Evolutionary conservation across 2,113 vertebrate species (phyloP), one percentile per base, ranked within the genome.

Genomic region (Pachycephala philippinensis): DNA sequence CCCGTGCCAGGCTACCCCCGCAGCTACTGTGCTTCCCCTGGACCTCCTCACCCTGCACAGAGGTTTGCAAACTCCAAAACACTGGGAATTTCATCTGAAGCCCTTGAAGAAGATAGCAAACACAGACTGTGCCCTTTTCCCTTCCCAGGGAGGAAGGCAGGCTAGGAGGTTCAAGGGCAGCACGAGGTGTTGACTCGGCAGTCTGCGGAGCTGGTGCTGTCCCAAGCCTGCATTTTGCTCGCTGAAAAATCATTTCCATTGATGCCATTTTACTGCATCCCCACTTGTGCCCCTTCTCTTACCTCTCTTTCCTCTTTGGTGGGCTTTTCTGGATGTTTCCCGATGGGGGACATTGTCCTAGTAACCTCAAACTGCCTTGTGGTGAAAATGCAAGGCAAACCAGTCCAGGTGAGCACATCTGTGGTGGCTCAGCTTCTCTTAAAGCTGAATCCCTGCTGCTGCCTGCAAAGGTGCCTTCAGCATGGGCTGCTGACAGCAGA

Each of bases 311-410:
- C 68, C 33, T 80, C 50, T 59, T 61, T 40, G 54, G 19, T 42
- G 35, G 39, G n/a, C 37, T 84, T 76, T 86, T 52, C 53, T 79
- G 61, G 44, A 64, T 85, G 44, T 61, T 85, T 85, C 71, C 78
- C 1, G 0, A 7, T 0, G 0, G 44, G 93, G 40, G 57, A 64
- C 95, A 84, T 82, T 75, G 22, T 75, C 33, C 45, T 45, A 47
- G 18, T 60, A 87, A 78, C 24, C 52, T 70, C 0, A 0, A 27
- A 63, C 23, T 9, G 66, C 31, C 5, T 4, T 1, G 23, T 54
- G 30, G 30, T 30, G 56, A 70, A 89, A 84, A 89, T 1, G 28
- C 39, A 52, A 61, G 1, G 26, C 13, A 57, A 59, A 83, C 14
- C 1, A 2, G 35, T n/a, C 28, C 60, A 53, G 72, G n/a, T 49